Evolutionary conservation across 2,113 vertebrate genomes (phyloP).

Genomic region (Silurus asotus): DNA sequence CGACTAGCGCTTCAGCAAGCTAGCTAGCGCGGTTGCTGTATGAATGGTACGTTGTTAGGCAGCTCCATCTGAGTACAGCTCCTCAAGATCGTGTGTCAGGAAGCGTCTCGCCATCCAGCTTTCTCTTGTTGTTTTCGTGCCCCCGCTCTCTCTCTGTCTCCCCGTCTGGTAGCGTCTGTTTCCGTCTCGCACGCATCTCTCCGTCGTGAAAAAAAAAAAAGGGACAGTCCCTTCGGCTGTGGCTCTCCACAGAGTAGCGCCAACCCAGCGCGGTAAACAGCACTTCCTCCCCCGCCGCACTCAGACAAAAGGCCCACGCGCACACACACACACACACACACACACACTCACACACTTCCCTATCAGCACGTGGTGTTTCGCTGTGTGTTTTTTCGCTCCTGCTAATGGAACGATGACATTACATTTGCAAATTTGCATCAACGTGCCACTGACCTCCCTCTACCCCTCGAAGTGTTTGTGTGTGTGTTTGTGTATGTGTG

Average conservation of each 20-base stretch:
- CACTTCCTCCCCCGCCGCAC: constrained; percentile 48
- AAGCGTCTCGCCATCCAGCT: neutral
- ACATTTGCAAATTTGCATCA: constrained; percentile 51
- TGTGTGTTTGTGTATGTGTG: constrained; percentile 21
- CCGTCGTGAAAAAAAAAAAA: neutral
- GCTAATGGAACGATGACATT: constrained; percentile 47
- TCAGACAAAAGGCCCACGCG: constrained; percentile 40
- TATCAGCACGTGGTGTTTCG: neutral
- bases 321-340: constrained; percentile 13
- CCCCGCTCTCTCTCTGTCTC: neutral
- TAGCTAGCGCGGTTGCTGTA: neutral
- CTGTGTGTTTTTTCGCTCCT: constrained; percentile 6
- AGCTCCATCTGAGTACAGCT: neutral
- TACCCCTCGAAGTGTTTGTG: constrained; percentile 30
- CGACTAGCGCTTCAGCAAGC: neutral
- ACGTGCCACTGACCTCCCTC: constrained; percentile 38
- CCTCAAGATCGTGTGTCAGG: neutral
- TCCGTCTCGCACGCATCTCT: neutral
- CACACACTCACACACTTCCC: neutral
- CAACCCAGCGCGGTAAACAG: constrained; percentile 54
- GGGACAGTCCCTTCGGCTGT: constrained; percentile 52
- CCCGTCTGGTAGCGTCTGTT: neutral
- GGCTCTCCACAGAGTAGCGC: constrained; percentile 34
- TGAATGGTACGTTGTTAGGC: too few species aligned
- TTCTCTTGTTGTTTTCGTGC: neutral